Percentiles rank a stretch among this genome's conserved stretches.
Evolutionary conservation across 2,113 vertebrate species (phyloP).

Genomic region (Sylvicapra grimmia): DNA sequence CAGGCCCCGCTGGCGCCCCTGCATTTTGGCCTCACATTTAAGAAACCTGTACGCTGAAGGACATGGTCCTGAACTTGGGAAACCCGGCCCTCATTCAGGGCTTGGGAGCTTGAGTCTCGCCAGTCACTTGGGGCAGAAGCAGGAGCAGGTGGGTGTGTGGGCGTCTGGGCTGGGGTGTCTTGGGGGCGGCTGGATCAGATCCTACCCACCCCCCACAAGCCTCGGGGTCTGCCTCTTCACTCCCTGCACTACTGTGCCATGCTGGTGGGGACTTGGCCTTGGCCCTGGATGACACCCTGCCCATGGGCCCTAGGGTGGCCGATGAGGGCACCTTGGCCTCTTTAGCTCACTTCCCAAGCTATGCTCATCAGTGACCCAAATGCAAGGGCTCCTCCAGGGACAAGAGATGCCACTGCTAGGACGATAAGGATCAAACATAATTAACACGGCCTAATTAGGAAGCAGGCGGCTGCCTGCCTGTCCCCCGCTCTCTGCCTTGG

Average conservation of each 20-base stretch:
- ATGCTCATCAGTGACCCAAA: neutral
- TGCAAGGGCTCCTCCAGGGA: neutral
- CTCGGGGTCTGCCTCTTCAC: neutral
- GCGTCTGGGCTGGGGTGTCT: neutral
- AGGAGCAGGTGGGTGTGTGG: neutral
- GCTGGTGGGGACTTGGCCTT: neutral
- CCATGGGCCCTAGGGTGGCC: neutral
- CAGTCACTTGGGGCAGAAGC: neutral
- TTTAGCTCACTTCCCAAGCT: neutral
- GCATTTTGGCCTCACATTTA: neutral
- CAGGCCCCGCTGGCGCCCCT: neutral
- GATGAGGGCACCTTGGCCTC: neutral
- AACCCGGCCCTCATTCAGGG: neutral
- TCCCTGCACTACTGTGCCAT: fast-evolving
- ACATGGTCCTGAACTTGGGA: neutral
- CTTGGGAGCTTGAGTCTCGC: neutral
- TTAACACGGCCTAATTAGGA: neutral
- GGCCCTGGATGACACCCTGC: too few relatives aligned
- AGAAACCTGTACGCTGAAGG: neutral
- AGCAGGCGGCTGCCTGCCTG: neutral
- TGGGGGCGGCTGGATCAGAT: neutral
- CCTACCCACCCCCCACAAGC: fast-evolving
- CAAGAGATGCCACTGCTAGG: neutral
- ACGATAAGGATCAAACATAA: neutral
- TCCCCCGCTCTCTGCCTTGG: neutral